phyloP scores from a whole-genome alignment of 1,140 invertebrate species.

The Drosophila leontia region DNA sequence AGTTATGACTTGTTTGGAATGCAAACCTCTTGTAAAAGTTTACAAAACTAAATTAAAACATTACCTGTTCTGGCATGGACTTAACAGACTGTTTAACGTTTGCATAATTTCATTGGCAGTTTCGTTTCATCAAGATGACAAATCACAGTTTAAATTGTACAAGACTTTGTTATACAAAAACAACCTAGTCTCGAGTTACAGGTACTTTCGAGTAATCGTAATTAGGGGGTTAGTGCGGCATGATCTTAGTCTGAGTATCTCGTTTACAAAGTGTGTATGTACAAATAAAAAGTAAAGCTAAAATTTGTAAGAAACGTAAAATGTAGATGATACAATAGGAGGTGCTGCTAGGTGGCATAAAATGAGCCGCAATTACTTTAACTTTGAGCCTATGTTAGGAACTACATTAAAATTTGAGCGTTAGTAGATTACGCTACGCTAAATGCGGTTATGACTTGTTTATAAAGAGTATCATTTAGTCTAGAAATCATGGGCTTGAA shows the following conservation, averaged over 20 bases:
- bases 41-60: slow-evolving; percentile 28
- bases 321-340: slow-evolving; percentile 56
- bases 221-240: slow-evolving; percentile 45
- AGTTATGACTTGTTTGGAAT: background rate
- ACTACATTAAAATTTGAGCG: slow-evolving; percentile 62
- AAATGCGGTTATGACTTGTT: slow-evolving; percentile 49
- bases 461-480: slow-evolving; percentile 40
- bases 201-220: slow-evolving; percentile 43
- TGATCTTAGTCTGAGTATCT: slow-evolving; percentile 50
- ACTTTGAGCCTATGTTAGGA: slow-evolving; percentile 41
- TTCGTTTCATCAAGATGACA: slow-evolving; percentile 44
- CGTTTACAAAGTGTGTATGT: slow-evolving; percentile 53
- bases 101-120: slow-evolving; percentile 37
- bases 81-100: slow-evolving; percentile 47
- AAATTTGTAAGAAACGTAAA: slow-evolving; percentile 30
- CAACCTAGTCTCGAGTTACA: slow-evolving; percentile 43
- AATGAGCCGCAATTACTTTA: slow-evolving; percentile 26
- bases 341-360: slow-evolving; percentile 16
- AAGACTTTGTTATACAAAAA: slow-evolving; percentile 29
- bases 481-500: slow-evolving; percentile 34
- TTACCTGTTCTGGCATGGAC: slow-evolving; percentile 51
- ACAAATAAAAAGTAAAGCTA: slow-evolving; percentile 59
- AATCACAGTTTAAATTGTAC: slow-evolving; percentile 48
- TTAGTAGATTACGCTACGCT: slow-evolving; percentile 54
- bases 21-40: background rate